Evolutionary conservation across 2,113 vertebrate genomes (phyloP).

Genomic region (Dasypus novemcinctus): DNA sequence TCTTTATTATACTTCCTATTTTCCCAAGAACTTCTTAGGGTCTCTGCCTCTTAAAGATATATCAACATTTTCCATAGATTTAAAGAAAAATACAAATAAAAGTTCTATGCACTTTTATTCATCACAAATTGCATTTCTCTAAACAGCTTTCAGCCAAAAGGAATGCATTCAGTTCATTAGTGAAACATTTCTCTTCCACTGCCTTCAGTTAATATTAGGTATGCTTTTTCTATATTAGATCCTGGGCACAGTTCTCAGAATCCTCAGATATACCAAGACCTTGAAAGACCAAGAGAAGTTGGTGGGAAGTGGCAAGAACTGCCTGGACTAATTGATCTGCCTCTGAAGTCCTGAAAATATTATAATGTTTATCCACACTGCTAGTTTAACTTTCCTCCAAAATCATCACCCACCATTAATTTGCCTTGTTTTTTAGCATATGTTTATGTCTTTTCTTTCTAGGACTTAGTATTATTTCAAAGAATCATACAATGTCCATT

Average conservation of each 20-base stretch:
- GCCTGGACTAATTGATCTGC: neutral
- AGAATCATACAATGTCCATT: neutral
- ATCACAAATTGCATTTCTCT: conserved; percentile 49
- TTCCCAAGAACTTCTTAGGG: neutral
- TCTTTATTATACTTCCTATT: neutral
- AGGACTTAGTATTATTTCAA: neutral
- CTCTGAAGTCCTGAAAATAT: neutral
- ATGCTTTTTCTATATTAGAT: conserved; percentile 60
- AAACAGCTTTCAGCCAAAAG: conserved; percentile 58
- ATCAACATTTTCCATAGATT: conserved; percentile 49
- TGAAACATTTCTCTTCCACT: conserved; percentile 57
- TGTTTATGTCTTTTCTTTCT: neutral
- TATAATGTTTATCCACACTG: neutral
- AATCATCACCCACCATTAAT: neutral
- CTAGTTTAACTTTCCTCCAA: neutral
- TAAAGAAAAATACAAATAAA: conserved; percentile 56
- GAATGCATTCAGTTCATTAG: neutral
- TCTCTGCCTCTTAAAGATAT: conserved; percentile 43
- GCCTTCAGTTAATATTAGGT: conserved; percentile 61
- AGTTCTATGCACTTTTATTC: conserved; percentile 39
- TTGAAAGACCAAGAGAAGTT: conserved; percentile 10
- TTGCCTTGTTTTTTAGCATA: neutral
- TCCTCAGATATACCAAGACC: neutral
- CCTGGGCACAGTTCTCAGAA: conserved; percentile 38
- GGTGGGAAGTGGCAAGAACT: neutral